phyloP scores from a whole-genome alignment of 2,113 vertebrate genomes.

The Oenanthe oenanthe region DNA sequence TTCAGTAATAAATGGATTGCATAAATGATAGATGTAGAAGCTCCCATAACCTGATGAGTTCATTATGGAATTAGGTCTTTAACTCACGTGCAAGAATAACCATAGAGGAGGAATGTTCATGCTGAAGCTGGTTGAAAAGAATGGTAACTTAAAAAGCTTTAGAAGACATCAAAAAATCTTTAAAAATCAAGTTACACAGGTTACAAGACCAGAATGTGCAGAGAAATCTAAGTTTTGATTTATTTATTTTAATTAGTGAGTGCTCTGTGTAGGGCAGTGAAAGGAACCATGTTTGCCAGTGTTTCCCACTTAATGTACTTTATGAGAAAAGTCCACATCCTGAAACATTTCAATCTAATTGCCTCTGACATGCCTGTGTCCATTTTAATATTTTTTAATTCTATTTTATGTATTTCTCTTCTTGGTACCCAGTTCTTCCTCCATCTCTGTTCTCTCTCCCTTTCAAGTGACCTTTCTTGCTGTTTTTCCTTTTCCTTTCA shows the following conservation, averaged over 20 bases:
- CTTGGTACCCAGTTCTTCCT: not conserved
- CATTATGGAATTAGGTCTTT: conserved; percentile 15
- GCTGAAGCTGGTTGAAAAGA: not conserved
- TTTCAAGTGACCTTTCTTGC: not conserved
- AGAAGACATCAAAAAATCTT: conserved; percentile 11
- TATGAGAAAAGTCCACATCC: not conserved
- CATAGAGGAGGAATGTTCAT: not conserved
- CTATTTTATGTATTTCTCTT: not conserved
- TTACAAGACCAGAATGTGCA: not conserved
- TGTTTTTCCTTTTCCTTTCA: not conserved
- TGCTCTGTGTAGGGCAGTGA: not conserved
- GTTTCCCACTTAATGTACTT: not conserved
- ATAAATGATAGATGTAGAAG: not conserved
- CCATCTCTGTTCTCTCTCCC: not conserved
- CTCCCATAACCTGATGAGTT: not conserved
- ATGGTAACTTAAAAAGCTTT: not conserved
- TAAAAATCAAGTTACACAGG: conserved; percentile 3
- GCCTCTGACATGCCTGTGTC: not conserved
- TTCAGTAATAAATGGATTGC: conserved; percentile 7
- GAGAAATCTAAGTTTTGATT: conserved; percentile 1
- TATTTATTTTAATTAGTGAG: conserved; percentile 14
- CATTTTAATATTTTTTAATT: not conserved
- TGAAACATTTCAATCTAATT: not conserved
- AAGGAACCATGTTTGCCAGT: not conserved
- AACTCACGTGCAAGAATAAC: not conserved